phyloP scores from a whole-genome alignment of 2,888 invertebrate genomes.

The Calliopum simillimum region DNA sequence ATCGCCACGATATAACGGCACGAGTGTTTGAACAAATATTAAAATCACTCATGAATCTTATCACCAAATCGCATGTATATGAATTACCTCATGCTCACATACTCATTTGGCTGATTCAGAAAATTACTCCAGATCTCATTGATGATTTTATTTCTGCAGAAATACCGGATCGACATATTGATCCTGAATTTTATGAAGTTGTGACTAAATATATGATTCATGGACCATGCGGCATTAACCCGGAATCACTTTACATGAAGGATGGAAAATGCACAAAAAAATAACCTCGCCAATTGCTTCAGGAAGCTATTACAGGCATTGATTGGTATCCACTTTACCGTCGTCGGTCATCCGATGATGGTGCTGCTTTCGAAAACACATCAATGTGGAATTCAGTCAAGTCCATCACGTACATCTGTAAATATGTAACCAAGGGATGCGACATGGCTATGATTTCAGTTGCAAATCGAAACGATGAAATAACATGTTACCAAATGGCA shows the following conservation, averaged over 20 bases:
- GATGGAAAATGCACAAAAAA: neutral
- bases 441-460: neutral
- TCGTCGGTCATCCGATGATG: neutral
- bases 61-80: conserved; percentile 32
- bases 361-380: neutral
- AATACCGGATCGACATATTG: conserved; percentile 51
- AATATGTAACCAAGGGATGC: neutral
- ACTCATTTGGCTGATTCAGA: conserved; percentile 32
- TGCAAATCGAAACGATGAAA: neutral
- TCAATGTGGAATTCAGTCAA: neutral
- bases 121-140: conserved; percentile 40
- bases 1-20: conserved; percentile 32
- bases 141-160: conserved; percentile 44
- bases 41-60: conserved; percentile 28
- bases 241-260: neutral
- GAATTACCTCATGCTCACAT: conserved; percentile 28
- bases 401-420: conserved; percentile 7
- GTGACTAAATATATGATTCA: conserved; percentile 56
- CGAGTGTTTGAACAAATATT: conserved; percentile 29
- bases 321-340: no score
- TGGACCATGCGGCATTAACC: conserved; percentile 10
- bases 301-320: no score
- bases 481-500: neutral
- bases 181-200: conserved; percentile 47
- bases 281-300: neutral